phyloP scores from a whole-genome alignment of 2,797 vertebrate genomes.

The Emydoidea blandingii region DNA sequence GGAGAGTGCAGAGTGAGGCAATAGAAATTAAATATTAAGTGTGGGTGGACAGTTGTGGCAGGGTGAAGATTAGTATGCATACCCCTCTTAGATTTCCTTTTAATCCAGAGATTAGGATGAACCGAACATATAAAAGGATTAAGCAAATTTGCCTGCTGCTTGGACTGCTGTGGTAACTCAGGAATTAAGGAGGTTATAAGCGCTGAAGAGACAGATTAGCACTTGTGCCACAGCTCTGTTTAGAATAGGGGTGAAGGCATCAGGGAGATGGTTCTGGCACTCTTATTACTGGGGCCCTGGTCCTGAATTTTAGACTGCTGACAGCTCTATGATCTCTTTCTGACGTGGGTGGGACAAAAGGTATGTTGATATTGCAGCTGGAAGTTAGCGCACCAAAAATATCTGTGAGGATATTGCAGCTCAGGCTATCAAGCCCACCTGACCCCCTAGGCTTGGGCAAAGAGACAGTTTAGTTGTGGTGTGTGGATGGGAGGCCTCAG shows the following conservation, averaged over 20 bases:
- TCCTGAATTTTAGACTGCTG: neutral
- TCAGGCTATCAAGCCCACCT: neutral
- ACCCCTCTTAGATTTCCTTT: neutral
- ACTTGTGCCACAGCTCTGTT: neutral
- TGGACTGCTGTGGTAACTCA: neutral
- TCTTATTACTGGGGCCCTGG: neutral
- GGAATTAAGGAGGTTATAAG: neutral
- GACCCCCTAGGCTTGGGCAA: neutral
- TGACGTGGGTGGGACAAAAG: neutral
- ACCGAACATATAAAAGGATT: neutral
- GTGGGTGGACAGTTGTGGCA: neutral
- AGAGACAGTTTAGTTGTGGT: neutral
- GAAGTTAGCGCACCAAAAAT: neutral
- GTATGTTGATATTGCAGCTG: neutral
- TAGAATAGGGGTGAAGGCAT: neutral
- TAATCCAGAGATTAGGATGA: neutral
- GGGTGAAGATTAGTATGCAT: neutral
- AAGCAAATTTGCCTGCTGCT: neutral
- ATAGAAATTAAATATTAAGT: neutral
- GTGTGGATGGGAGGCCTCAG: neutral
- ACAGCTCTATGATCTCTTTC: neutral
- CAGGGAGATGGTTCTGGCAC: neutral
- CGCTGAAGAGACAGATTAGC: neutral
- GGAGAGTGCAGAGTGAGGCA: neutral
- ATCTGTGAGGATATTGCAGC: neutral